Percentiles rank a stretch among this genome's conserved stretches.
phyloP scores from a whole-genome alignment of 2,888 invertebrate species.

The Crossocerus cetratus region DNA sequence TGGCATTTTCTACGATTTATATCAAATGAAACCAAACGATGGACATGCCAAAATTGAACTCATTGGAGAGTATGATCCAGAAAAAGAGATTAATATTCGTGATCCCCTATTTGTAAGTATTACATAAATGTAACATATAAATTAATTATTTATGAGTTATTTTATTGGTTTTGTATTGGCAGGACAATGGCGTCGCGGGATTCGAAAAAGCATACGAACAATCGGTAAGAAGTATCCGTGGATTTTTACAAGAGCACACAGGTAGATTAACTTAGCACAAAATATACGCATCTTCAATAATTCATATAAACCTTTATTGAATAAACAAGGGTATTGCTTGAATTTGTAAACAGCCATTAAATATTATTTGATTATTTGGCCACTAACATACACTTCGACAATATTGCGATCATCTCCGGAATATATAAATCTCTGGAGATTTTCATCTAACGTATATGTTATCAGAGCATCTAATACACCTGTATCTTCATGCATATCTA shows the following conservation, averaged over 20 bases:
- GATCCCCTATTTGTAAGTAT: slow-evolving; percentile 94
- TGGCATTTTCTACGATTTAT: slow-evolving; percentile 86
- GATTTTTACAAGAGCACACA: slow-evolving; percentile 79
- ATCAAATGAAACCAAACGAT: slow-evolving; percentile 81
- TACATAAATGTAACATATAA: slow-evolving; percentile 1
- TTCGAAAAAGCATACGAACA: slow-evolving; percentile 89
- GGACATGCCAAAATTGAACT: slow-evolving; percentile 86
- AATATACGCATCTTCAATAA: too few species aligned
- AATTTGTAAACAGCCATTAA: slow-evolving; percentile 5
- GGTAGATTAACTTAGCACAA: slow-evolving; percentile 5
- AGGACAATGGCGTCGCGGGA: slow-evolving; percentile 83
- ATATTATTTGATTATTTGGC: slow-evolving; percentile 79
- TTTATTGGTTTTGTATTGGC: slow-evolving; percentile 59
- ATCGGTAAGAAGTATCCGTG: slow-evolving; percentile 83
- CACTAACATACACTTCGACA: slow-evolving; percentile 85
- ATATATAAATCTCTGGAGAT: slow-evolving; percentile 87
- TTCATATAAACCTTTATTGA: too few species aligned
- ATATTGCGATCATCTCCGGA: slow-evolving; percentile 92
- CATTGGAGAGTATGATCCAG: slow-evolving; percentile 91
- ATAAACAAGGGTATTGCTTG: not conserved
- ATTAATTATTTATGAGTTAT: slow-evolving; percentile 8
- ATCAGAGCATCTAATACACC: slow-evolving; percentile 79
- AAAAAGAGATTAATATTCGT: slow-evolving; percentile 87
- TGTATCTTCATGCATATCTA: slow-evolving; percentile 81
- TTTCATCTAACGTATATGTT: slow-evolving; percentile 79